Conservation (phyloP, 2,888 invertebrate species). For the Parnassius apollo region DNA sequence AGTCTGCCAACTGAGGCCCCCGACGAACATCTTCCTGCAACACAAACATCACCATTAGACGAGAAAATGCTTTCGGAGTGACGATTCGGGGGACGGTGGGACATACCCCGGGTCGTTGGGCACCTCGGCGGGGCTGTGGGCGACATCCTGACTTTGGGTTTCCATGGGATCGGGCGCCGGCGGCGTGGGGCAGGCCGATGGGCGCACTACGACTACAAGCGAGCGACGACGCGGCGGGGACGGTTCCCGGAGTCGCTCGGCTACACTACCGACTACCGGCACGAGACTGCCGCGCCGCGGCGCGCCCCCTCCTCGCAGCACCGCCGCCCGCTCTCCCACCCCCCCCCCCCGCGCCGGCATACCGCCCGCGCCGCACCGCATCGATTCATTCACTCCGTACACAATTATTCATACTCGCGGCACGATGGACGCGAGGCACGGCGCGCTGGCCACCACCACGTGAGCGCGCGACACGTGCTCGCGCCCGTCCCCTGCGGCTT, state of each 20-base stretch:
- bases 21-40: constrained; percentile 99
- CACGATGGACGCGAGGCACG: constrained; percentile 62
- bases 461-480: constrained; percentile 77
- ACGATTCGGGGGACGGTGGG: constrained; percentile 33
- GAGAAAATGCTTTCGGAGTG: constrained; percentile 41
- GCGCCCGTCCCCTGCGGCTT: constrained; percentile 48
- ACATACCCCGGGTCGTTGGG: constrained; percentile 97
- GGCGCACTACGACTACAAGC: constrained; percentile 82
- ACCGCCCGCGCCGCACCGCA: constrained; percentile 59
- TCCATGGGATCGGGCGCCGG: constrained; percentile 83
- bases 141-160: constrained; percentile 89
- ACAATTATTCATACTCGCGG: constrained; percentile 78
- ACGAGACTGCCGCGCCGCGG: constrained; percentile 82
- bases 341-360: constrained; percentile 49
- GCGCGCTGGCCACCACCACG: constrained; percentile 65
- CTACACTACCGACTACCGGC: constrained; percentile 87
- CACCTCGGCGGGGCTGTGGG: constrained; percentile 93
- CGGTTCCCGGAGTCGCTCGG: constrained; percentile 84
- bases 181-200: constrained; percentile 66
- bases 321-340: constrained; percentile 65
- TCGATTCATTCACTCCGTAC: constrained; percentile 79
- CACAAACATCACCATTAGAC: constrained; percentile 79
- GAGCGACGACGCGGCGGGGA: constrained; percentile 80
- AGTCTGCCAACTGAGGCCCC: constrained; percentile 99
- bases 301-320: constrained; percentile 68